Evolutionary conservation across 2,888 invertebrate species (phyloP), one percentile per base, ranked within the genome.

Genomic region (Scaptomyza polygonia): DNA sequence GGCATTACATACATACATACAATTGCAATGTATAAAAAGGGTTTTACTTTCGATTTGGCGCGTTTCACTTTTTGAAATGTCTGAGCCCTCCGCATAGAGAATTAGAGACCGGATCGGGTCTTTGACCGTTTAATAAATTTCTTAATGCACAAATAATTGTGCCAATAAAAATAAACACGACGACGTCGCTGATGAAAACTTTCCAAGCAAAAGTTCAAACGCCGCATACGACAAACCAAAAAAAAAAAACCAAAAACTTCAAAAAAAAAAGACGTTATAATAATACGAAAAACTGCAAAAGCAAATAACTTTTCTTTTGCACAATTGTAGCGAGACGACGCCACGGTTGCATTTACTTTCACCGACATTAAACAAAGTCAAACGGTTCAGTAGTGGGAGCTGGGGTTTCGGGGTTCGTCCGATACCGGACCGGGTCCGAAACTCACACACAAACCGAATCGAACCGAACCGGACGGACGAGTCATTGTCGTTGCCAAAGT

Each of bases 101-200:
- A 49, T 57, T 18, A 21, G 58, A 21, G 40, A 36, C 18, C 47
- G 27, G 51, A 34, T 44, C 9, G 44, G 70, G 81, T 78, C 79
- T 78, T 72, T 81, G 86, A 80, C 74, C 85, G 72, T 57, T 59
- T 79, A 76, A 83, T 82, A 83, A 86, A 86, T 83, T 83, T 84
- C 85, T 79, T 86, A 84, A 82, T 84, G 85, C 83, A 85, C 77
- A 85, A 85, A 83, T 86, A 87, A 85, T 87, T 84, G 84, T 84
- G 84, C 86, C 87, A 84, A 87, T 79, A 82, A 79, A 85, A 86
- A 84, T 84, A 85, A 86, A 85, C 71, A 86, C 68, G 68, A 67
- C 65, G 21, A 21, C 12, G 29, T 21, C 36, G 44, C 51, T 29
- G 51, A 40, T 55, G 64, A 63, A 67, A 70, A 87, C 84, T 84